These are phyloP conservation scores for Emesis furor DNA, from an alignment of 2,888 invertebrate genomes.

Conservation along the genomic window DNA sequence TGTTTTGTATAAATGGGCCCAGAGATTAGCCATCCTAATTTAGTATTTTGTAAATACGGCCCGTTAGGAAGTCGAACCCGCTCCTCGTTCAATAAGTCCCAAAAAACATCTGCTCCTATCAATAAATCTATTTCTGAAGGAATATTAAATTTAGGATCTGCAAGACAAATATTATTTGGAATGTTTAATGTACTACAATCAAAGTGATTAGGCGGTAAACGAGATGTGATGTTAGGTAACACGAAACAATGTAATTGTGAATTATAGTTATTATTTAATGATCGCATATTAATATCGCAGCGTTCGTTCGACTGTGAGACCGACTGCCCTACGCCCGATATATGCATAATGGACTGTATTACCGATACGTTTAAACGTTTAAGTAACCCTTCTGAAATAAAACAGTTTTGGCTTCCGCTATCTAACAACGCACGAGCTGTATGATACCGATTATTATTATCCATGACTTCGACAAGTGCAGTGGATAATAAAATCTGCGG, in stretches of 20 bases:
- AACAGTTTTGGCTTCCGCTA: slow-evolving; percentile 67
- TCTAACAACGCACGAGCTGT: slow-evolving; percentile 61
- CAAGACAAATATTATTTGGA: slow-evolving; percentile 46
- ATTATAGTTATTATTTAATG: slow-evolving; percentile 32
- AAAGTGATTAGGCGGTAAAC: not conserved
- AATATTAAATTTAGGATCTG: slow-evolving; percentile 49
- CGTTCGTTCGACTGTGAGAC: slow-evolving; percentile 55
- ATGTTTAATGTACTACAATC: slow-evolving; percentile 16
- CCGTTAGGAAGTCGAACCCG: slow-evolving; percentile 60
- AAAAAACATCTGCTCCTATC: slow-evolving; percentile 65
- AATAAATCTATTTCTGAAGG: slow-evolving; percentile 53
- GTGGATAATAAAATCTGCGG: too few species aligned
- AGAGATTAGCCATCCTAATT: slow-evolving; percentile 69
- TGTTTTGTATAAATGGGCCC: slow-evolving; percentile 46
- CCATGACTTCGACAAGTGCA: slow-evolving; percentile 52
- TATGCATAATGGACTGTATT: slow-evolving; percentile 71
- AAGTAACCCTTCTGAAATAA: slow-evolving; percentile 64
- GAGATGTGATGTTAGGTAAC: slow-evolving; percentile 43
- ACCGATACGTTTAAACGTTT: slow-evolving; percentile 52
- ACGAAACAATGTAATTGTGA: slow-evolving; percentile 59
- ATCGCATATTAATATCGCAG: slow-evolving; percentile 62
- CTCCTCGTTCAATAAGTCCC: slow-evolving; percentile 58
- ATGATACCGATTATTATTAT: slow-evolving; percentile 43
- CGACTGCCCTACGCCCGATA: slow-evolving; percentile 61
- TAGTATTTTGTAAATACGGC: slow-evolving; percentile 66